phyloP scores from a whole-genome alignment of 2,113 vertebrate genomes.

The Mastomys coucha region DNA sequence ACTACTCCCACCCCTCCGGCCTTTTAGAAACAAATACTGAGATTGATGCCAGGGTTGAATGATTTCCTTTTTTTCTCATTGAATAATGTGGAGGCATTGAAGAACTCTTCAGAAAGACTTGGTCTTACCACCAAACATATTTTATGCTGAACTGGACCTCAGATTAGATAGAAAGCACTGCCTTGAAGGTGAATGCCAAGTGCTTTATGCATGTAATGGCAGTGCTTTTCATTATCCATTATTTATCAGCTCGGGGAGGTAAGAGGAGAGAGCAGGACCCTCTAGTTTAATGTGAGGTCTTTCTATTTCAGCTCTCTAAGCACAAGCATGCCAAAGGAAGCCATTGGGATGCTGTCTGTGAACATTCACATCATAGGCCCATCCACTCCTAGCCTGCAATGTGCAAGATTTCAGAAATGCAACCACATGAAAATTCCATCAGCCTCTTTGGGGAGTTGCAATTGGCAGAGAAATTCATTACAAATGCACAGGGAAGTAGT shows the following conservation, averaged over 20 bases:
- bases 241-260: slow-evolving; percentile 84
- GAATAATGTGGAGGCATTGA: slow-evolving; percentile 76
- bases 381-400: slow-evolving; percentile 6
- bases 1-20: not conserved
- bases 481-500: not conserved
- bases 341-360: slow-evolving; percentile 16
- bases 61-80: slow-evolving; percentile 62
- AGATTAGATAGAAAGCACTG: slow-evolving; percentile 74
- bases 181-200: slow-evolving; percentile 68
- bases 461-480: not conserved
- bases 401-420: slow-evolving; percentile 2
- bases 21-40: not conserved
- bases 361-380: not conserved
- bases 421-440: not conserved
- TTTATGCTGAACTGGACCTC: slow-evolving; percentile 79
- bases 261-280: slow-evolving; percentile 76
- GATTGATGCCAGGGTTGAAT: slow-evolving; percentile 42
- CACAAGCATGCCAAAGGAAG: slow-evolving; percentile 55
- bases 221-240: slow-evolving; percentile 83
- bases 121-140: slow-evolving; percentile 75
- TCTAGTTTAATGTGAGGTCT: slow-evolving; percentile 74
- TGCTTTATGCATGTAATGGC: slow-evolving; percentile 78
- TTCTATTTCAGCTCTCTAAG: slow-evolving; percentile 70
- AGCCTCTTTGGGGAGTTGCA: not conserved
- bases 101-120: slow-evolving; percentile 71